These are phyloP conservation scores for Limonius californicus DNA, from an alignment of 1,140 invertebrate genomes.

Conservation along the genomic window DNA sequence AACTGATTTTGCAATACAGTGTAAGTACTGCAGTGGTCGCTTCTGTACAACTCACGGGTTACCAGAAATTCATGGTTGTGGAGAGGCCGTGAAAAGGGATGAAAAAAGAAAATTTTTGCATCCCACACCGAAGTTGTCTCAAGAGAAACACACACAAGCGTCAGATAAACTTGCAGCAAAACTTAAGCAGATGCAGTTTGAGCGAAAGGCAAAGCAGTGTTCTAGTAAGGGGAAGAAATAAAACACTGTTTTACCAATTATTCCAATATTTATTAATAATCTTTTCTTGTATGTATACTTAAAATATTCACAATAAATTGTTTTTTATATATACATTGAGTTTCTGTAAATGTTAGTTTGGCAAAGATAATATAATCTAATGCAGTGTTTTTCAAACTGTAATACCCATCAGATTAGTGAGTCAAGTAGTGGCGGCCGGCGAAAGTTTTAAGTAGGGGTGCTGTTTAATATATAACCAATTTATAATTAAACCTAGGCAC, in stretches of 20 bases:
- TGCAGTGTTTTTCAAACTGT: too few relatives aligned
- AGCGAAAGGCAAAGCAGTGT: conserved; percentile 43
- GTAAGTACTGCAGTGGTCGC: conserved; percentile 42
- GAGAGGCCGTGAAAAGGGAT: conserved; percentile 44
- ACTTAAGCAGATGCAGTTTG: conserved; percentile 44
- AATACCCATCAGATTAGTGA: too few relatives aligned
- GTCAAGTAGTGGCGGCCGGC: too few relatives aligned
- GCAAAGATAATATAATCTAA: too few relatives aligned
- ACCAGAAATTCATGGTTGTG: conserved; percentile 47
- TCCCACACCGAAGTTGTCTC: conserved; percentile 36
- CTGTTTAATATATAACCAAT: too few relatives aligned
- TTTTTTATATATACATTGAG: background rate
- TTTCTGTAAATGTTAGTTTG: background rate
- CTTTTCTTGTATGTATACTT: background rate
- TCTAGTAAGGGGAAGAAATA: conserved; percentile 40
- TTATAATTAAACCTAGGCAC: too few relatives aligned
- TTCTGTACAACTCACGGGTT: conserved; percentile 45
- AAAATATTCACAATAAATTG: background rate
- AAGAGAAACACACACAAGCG: conserved; percentile 42
- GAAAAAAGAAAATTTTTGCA: conserved; percentile 43
- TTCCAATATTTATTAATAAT: background rate
- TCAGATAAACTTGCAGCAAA: conserved; percentile 43
- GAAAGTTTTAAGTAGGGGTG: too few relatives aligned
- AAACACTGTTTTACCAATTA: background rate
- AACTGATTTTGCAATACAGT: conserved; percentile 43